Conservation (phyloP, 2,888 invertebrate genomes). For the Nineta flava region DNA sequence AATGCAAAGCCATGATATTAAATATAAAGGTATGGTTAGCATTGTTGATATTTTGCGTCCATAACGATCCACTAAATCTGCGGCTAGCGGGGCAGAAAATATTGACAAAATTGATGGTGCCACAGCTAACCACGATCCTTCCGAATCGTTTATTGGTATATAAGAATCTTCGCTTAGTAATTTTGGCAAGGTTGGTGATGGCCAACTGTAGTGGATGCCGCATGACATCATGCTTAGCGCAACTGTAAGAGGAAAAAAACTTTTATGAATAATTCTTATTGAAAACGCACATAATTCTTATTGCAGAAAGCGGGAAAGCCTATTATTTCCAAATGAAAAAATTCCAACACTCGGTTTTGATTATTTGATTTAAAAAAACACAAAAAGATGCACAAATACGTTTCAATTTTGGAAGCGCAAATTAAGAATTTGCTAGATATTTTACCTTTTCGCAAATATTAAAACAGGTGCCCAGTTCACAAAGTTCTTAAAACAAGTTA, state of each 20-base stretch:
- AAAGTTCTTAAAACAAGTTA: no score
- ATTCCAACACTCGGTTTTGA: no score
- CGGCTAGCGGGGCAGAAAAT: constrained; percentile 41
- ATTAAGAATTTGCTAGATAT: no score
- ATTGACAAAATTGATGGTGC: constrained; percentile 47
- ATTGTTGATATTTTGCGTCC: constrained; percentile 53
- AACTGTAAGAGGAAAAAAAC: constrained; percentile 17
- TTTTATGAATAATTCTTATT: no score
- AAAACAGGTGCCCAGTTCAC: no score
- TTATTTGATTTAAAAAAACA: no score
- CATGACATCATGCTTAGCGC: constrained; percentile 22
- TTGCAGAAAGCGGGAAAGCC: no score
- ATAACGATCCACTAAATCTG: constrained; percentile 42
- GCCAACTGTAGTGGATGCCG: constrained; percentile 36
- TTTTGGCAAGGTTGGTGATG: constrained; percentile 40
- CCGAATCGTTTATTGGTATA: constrained; percentile 30
- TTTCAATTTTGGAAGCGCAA: no score
- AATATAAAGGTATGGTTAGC: constrained; percentile 40
- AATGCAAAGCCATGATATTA: constrained; percentile 45
- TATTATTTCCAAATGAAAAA: no score
- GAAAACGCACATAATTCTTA: no score
- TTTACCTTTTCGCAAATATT: no score
- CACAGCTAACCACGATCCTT: constrained; percentile 47
- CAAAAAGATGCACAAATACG: no score
- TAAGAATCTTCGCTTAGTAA: constrained; percentile 29